A percentile compares a stretch with the other conserved stretches of the same genome.
phyloP scores from a whole-genome alignment of 1,140 invertebrate species.

The Drosophila chauvacae region DNA sequence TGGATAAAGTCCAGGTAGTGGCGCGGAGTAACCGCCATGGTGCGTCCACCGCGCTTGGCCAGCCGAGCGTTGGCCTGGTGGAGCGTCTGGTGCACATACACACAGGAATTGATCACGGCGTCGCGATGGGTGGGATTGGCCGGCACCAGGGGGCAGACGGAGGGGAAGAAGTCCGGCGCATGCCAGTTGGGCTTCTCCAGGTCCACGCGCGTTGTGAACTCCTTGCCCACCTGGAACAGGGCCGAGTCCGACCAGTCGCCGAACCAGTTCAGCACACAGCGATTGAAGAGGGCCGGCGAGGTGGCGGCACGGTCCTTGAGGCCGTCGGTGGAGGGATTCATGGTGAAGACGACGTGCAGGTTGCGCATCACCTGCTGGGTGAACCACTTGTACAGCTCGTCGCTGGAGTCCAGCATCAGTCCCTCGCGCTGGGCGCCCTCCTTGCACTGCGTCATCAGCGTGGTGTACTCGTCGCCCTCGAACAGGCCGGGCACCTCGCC shows the following conservation, averaged over 20 bases:
- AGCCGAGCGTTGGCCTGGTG: constrained; percentile 96
- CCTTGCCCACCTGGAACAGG: constrained; percentile 94
- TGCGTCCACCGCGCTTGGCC: constrained; percentile 95
- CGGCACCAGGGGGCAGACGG: constrained; percentile 91
- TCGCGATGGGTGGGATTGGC: constrained; percentile 93
- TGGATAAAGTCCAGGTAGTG: constrained; percentile 99
- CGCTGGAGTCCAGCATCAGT: constrained; percentile 98
- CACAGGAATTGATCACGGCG: constrained; percentile 98
- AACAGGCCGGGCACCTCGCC: constrained; percentile 96
- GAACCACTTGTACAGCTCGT: constrained; percentile 99
- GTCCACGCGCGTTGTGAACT: constrained; percentile 94
- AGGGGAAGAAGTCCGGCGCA: constrained; percentile 94
- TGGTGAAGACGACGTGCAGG: constrained; percentile 99
- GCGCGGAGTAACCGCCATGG: constrained; percentile 98
- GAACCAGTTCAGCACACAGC: constrained; percentile 99
- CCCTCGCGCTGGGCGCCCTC: constrained; percentile 99
- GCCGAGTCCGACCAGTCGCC: constrained; percentile 99
- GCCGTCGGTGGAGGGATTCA: constrained; percentile 99
- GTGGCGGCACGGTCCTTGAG: constrained; percentile 99
- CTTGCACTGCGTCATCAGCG: constrained; percentile 99
- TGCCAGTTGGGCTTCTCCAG: constrained; percentile 93
- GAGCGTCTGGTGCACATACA: constrained; percentile 98
- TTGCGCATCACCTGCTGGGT: constrained; percentile 99
- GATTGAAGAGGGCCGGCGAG: constrained; percentile 99
- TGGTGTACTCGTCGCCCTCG: constrained; percentile 98